These are phyloP conservation scores for Acanthurus leucopareius DNA, from an alignment of 2,797 vertebrate genomes.

Conservation along the genomic window DNA sequence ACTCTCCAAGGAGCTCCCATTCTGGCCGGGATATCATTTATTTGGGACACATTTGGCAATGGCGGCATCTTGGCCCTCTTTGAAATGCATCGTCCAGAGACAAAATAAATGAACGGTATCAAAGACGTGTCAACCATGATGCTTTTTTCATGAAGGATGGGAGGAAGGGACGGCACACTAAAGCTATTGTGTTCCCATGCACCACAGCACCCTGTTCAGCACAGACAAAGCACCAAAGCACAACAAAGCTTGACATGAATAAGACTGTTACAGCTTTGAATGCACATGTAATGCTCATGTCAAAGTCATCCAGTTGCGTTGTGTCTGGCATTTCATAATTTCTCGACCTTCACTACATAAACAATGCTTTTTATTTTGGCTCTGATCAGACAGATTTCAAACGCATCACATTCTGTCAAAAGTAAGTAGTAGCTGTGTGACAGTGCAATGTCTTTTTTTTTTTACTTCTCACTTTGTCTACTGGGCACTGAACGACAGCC, in stretches of 20 bases:
- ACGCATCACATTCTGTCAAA: constrained; percentile 59
- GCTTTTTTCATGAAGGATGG: constrained; percentile 66
- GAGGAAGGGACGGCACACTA: constrained; percentile 50
- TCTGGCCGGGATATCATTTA: constrained; percentile 82
- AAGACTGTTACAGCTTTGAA: constrained; percentile 34
- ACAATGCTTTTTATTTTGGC: constrained; percentile 43
- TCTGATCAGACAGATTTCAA: constrained; percentile 58
- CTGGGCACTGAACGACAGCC: constrained; percentile 55
- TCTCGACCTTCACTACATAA: constrained; percentile 31
- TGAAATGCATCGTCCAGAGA: constrained; percentile 75
- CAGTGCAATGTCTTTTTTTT: constrained; percentile 36
- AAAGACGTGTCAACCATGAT: constrained; percentile 79
- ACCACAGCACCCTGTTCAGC: constrained; percentile 45
- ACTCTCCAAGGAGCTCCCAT: constrained; percentile 76
- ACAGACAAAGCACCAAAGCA: constrained; percentile 50
- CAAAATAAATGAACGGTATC: constrained; percentile 81
- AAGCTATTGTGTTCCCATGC: constrained; percentile 56
- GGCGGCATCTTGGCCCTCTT: constrained; percentile 71
- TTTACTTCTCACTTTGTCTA: constrained; percentile 65
- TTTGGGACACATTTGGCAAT: constrained; percentile 84
- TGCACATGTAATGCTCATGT: constrained; percentile 37
- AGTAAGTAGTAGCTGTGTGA: constrained; percentile 46
- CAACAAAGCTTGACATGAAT: constrained; percentile 62
- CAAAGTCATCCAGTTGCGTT: constrained; percentile 42
- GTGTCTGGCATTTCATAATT: constrained; percentile 64